A percentile compares a stretch with the other conserved stretches of the same genome.
Evolutionary conservation across 2,888 invertebrate genomes (phyloP).

Genomic region (Drosophila nigricruria): DNA sequence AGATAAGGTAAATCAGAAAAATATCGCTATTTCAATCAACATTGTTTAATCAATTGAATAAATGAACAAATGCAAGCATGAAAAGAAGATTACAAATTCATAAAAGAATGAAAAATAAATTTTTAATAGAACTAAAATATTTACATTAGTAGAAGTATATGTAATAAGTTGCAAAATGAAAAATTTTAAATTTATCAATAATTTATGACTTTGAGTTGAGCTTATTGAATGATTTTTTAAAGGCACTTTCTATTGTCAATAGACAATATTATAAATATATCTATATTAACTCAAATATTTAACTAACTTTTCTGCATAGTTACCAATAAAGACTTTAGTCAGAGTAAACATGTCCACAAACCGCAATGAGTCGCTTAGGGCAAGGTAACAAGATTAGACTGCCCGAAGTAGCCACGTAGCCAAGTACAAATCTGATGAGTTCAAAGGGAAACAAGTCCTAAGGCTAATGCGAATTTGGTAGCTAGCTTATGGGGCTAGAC

Average conservation of each 20-base stretch:
- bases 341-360: not conserved
- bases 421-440: constrained; percentile 73
- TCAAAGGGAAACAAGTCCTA: constrained; percentile 52
- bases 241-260: not conserved
- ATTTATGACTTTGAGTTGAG: not conserved
- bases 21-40: not conserved
- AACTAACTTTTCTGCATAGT: not conserved
- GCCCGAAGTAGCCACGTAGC: constrained; percentile 15
- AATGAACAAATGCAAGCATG: not conserved
- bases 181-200: not conserved
- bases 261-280: not conserved
- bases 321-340: not conserved
- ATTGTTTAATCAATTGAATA: constrained; percentile 4
- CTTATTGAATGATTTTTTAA: not conserved
- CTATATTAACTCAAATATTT: not conserved
- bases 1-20: not conserved
- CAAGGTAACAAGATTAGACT: not conserved
- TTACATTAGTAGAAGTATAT: not conserved
- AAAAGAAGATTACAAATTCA: not conserved
- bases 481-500: not conserved
- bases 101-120: constrained; percentile 1
- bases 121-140: not conserved
- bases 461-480: constrained; percentile 17
- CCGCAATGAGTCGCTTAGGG: not conserved
- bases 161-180: not conserved